These are phyloP conservation scores for Timandra comae DNA, from an alignment of 2,888 invertebrate species.

Conservation along the genomic window DNA sequence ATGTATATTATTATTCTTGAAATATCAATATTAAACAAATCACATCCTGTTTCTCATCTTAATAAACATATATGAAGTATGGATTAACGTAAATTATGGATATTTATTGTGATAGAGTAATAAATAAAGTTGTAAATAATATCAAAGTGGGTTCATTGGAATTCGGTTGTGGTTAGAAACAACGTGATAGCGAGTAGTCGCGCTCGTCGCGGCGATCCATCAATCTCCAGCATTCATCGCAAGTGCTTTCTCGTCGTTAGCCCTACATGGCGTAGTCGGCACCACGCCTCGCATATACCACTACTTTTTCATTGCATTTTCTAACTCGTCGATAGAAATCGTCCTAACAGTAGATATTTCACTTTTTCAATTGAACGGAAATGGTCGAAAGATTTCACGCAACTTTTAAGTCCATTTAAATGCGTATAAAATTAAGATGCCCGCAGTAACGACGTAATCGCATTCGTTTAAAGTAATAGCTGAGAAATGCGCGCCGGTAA, in stretches of 20 bases:
- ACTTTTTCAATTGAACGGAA: slow-evolving; percentile 60
- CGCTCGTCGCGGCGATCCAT: slow-evolving; percentile 49
- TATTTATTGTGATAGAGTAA: slow-evolving; percentile 5
- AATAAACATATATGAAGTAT: too few species aligned
- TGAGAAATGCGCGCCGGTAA: slow-evolving; percentile 53
- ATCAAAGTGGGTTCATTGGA: background rate
- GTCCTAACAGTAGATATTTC: slow-evolving; percentile 61
- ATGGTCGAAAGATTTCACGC: slow-evolving; percentile 50
- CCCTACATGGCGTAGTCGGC: slow-evolving; percentile 65
- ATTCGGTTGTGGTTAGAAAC: slow-evolving; percentile 7
- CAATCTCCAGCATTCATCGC: slow-evolving; percentile 63
- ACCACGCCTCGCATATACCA: slow-evolving; percentile 67
- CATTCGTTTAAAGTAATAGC: slow-evolving; percentile 62
- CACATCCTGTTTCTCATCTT: slow-evolving; percentile 13
- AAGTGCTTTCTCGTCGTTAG: slow-evolving; percentile 76
- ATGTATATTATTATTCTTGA: too few species aligned
- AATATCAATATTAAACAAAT: background rate
- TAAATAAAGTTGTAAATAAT: slow-evolving; percentile 5
- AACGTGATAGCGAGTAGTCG: slow-evolving; percentile 16
- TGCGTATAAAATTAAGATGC: slow-evolving; percentile 60
- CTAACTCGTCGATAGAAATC: slow-evolving; percentile 74
- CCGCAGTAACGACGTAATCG: slow-evolving; percentile 57
- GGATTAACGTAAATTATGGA: too few species aligned
- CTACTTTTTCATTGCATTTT: slow-evolving; percentile 74
- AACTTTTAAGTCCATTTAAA: slow-evolving; percentile 50